Base-by-base conservation (phyloP, 2,797 vertebrate species). In the Platalea minor region DNA sequence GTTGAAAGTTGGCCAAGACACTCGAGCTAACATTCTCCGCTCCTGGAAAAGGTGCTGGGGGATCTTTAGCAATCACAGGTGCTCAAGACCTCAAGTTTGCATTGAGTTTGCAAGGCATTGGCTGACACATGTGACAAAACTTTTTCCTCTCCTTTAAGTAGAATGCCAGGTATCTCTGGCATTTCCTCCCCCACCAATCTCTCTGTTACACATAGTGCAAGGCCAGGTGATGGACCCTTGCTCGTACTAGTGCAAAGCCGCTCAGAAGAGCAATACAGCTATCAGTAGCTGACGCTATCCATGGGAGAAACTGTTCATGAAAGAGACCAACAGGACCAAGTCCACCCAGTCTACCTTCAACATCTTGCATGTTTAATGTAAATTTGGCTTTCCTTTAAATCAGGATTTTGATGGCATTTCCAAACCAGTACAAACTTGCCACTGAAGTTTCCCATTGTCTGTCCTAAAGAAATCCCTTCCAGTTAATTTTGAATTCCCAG, bases 391-490 rank as follows among this genome's bases (percentile, higher is more conserved):
- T 63, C 29, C 46, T 85, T 78, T 57, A n/a, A 48, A 75, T 72
- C 7, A 84, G 28, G 24, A 93, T 93, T 95, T 84, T 93, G 69
- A 51, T 89, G 67, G 29, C 25, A 68, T 61, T 64, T 92, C 73
- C 56, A 89, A 95, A 94, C 80, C 29, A 74, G 21, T 84, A 48
- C 23, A 48, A 70, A 48, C 50, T 92, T 84, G 33, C 73, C 51
- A 43, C 68, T 88, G 33, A 9, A 26, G 29, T 93, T 93, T 94
- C 61, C 29, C 19, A 9, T 11, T 70, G 43, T 59, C 23, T 93
- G 37, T 78, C 16, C 43, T 79, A 39, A 81, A 33, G 14, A 91
- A 64, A 56, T 43, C 4, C 12, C 4, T 75, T 74, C 29, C 41
- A 33, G 7, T 48, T 92, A 54, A 46, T 69, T 56, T 68, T 23